These are phyloP conservation scores for Myotis myotis DNA, from an alignment of 2,797 vertebrate species.

Conservation along the genomic window DNA sequence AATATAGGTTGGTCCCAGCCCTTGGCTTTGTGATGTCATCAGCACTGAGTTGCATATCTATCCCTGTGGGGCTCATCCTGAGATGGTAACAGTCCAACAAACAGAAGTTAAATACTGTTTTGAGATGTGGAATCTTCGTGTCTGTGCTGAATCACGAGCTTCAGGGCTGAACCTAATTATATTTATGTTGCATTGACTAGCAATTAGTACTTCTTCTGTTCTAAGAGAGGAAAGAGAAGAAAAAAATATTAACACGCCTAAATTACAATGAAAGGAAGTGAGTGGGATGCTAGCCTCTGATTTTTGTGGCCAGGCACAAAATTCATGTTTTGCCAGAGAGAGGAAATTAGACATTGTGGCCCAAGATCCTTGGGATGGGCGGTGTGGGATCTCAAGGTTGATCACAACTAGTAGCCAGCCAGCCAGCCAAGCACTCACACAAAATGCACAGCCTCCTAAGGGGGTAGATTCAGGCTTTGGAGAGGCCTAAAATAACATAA, in stretches of 20 bases:
- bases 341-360: slow-evolving; percentile 50
- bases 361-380: not conserved
- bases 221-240: slow-evolving; percentile 57
- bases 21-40: slow-evolving; percentile 42
- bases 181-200: slow-evolving; percentile 55
- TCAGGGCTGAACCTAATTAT: slow-evolving; percentile 38
- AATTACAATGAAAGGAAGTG: slow-evolving; percentile 71
- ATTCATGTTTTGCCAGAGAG: slow-evolving; percentile 49
- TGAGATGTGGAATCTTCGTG: not conserved
- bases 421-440: not conserved
- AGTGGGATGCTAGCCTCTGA: slow-evolving; percentile 11
- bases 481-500: slow-evolving; percentile 25
- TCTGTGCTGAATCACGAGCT: slow-evolving; percentile 51
- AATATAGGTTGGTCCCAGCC: not conserved
- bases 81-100: not conserved
- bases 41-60: not conserved
- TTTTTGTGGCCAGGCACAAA: slow-evolving; percentile 49
- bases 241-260: slow-evolving; percentile 11
- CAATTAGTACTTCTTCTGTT: slow-evolving; percentile 59
- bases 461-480: not conserved
- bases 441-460: not conserved
- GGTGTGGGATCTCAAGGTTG: not conserved
- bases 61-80: not conserved
- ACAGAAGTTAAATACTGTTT: slow-evolving; percentile 31
- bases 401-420: not conserved